Evolutionary conservation across 2,113 vertebrate genomes (phyloP).

Genomic region (Uria lomvia): DNA sequence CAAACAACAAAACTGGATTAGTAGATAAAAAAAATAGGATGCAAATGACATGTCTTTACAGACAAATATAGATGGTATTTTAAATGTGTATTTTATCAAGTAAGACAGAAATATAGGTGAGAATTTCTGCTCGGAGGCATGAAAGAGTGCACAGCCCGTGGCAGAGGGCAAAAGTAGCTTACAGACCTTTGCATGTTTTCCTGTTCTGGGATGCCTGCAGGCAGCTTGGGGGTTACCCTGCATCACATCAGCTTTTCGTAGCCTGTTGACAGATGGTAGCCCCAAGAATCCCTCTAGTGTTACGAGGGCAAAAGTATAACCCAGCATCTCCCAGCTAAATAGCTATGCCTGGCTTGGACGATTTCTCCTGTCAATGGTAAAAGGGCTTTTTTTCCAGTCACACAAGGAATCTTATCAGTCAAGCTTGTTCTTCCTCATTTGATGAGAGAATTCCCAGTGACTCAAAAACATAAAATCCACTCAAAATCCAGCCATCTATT

Average conservation of each 20-base stretch:
- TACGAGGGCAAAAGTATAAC: not conserved
- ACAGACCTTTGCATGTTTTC: not conserved
- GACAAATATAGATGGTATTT: not conserved
- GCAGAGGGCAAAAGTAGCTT: conserved; percentile 21
- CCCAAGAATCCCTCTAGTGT: not conserved
- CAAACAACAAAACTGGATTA: not conserved
- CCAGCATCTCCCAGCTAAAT: conserved; percentile 1
- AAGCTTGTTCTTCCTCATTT: not conserved
- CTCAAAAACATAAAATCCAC: not conserved
- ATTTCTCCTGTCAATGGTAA: not conserved
- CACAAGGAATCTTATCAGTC: not conserved
- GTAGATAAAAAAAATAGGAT: not conserved
- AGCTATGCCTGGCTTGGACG: not conserved
- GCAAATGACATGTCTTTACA: not conserved
- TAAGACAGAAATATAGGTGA: conserved; percentile 5
- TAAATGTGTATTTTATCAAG: not conserved
- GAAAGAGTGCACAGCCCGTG: not conserved
- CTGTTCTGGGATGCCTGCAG: not conserved
- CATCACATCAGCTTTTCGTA: not conserved
- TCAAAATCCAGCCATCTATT: not conserved
- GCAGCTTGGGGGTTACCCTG: conserved; percentile 21
- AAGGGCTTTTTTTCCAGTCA: not conserved
- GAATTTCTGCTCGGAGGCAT: conserved; percentile 6
- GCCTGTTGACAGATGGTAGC: conserved; percentile 14
- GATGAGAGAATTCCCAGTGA: not conserved